A percentile compares a stretch with the other conserved stretches of the same genome.
Conservation (phyloP, 2,797 vertebrate species). For the Telmatherina bonti region DNA sequence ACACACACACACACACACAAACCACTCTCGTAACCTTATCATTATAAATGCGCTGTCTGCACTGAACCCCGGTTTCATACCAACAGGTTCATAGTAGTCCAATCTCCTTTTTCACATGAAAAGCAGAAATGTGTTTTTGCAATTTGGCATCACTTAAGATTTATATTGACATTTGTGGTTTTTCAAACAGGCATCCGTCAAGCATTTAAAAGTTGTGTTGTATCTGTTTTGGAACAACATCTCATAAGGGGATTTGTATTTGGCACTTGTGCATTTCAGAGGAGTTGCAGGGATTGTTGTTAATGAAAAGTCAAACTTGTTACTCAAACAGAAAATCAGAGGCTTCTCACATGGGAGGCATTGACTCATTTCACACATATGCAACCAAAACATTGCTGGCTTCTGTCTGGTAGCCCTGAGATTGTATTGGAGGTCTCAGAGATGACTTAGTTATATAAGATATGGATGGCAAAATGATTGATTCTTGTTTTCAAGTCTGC, state of each 20-base stretch:
- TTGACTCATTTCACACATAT: slow-evolving; percentile 30
- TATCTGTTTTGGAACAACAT: slow-evolving; percentile 62
- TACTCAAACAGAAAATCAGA: slow-evolving; percentile 49
- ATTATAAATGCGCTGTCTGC: slow-evolving; percentile 32
- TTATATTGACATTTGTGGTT: slow-evolving; percentile 60
- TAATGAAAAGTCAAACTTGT: slow-evolving; percentile 41
- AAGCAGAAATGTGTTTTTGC: slow-evolving; percentile 63
- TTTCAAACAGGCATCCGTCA: slow-evolving; percentile 54
- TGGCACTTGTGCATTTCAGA: slow-evolving; percentile 52
- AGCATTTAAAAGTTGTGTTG: slow-evolving; percentile 36
- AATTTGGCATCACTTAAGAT: slow-evolving; percentile 53
- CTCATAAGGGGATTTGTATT: slow-evolving; percentile 42
- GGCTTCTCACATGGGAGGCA: slow-evolving; percentile 50
- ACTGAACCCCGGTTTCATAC: slow-evolving; percentile 25
- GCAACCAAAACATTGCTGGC: slow-evolving; percentile 41
- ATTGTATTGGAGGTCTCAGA: slow-evolving; percentile 46
- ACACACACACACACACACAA: too few species aligned
- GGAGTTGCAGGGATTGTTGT: slow-evolving; percentile 32
- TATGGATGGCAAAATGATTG: slow-evolving; percentile 35
- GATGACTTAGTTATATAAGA: slow-evolving; percentile 48
- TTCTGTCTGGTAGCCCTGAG: slow-evolving; percentile 34
- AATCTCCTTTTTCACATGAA: slow-evolving; percentile 34
- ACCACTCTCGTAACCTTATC: too few species aligned
- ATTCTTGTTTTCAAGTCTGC: slow-evolving; percentile 44
- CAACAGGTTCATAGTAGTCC: slow-evolving; percentile 33